A percentile compares a stretch with the other conserved stretches of the same genome.
Conservation (phyloP, 2,113 vertebrate genomes). For the Aplodontia rufa region DNA sequence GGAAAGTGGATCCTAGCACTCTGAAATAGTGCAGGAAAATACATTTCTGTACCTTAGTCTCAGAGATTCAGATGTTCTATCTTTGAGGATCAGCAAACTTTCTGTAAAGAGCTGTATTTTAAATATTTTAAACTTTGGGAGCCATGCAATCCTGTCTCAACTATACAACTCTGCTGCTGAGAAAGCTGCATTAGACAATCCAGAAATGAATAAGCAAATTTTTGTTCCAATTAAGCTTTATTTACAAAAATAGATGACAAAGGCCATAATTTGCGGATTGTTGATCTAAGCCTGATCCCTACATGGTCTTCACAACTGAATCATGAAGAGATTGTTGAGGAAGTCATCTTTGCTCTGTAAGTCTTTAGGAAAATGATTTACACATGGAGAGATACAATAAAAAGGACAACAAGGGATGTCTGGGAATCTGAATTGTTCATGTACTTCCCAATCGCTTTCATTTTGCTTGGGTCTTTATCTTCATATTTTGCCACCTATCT, state of each 20-base stretch:
- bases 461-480: neutral
- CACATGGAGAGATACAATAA: neutral
- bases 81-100: neutral
- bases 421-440: neutral
- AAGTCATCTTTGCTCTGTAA: neutral
- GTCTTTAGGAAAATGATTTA: neutral
- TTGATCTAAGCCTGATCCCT: neutral
- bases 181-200: neutral
- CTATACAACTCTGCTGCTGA: neutral
- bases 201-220: neutral
- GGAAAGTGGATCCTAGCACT: neutral
- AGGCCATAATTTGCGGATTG: neutral
- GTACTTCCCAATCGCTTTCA: neutral
- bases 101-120: neutral
- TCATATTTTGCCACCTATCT: neutral
- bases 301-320: neutral
- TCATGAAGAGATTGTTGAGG: neutral
- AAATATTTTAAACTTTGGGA: neutral
- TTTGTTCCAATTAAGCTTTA: constrained; percentile 9
- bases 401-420: neutral
- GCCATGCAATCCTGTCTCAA: neutral
- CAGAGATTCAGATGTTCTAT: neutral
- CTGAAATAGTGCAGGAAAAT: neutral
- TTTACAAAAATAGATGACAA: neutral
- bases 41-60: neutral